These are phyloP conservation scores for Drosophila longiperda DNA, from an alignment of 2,888 invertebrate species.

Conservation along the genomic window DNA sequence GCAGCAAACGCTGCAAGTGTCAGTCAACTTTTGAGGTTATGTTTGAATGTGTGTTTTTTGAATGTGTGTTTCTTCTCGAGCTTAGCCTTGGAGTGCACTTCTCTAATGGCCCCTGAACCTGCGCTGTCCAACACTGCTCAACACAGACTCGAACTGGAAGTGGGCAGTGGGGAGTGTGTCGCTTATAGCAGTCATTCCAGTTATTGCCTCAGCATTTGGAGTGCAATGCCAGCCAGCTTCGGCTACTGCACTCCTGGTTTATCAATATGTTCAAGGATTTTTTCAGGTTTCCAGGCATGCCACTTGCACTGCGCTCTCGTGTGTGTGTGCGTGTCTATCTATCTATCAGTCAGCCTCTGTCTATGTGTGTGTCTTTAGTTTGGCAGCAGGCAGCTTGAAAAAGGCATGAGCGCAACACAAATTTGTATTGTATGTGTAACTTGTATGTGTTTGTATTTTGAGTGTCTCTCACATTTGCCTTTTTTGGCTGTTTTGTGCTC, in stretches of 20 bases:
- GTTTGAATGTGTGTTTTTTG: background rate
- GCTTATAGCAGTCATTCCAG: slow-evolving; percentile 59
- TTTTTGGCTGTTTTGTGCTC: slow-evolving; percentile 51
- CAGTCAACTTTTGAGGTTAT: slow-evolving; percentile 29
- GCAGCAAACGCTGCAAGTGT: slow-evolving; percentile 12
- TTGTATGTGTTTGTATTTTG: slow-evolving; percentile 3
- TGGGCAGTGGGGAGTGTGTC: background rate
- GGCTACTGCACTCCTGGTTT: slow-evolving; percentile 81
- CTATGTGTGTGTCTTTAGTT: slow-evolving; percentile 13
- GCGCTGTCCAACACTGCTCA: slow-evolving; percentile 6
- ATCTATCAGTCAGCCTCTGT: background rate
- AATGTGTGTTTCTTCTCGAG: background rate
- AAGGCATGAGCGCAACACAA: slow-evolving; percentile 39
- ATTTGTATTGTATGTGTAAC: slow-evolving; percentile 1
- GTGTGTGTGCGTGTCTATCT: slow-evolving; percentile 4
- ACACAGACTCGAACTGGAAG: background rate
- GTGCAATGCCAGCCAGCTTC: slow-evolving; percentile 57
- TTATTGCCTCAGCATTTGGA: slow-evolving; percentile 53
- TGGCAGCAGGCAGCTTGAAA: slow-evolving; percentile 39
- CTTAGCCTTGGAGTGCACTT: slow-evolving; percentile 49
- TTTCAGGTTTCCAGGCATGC: slow-evolving; percentile 64
- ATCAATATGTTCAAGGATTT: slow-evolving; percentile 83
- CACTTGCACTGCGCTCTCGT: background rate
- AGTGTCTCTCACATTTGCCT: slow-evolving; percentile 19
- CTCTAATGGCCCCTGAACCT: slow-evolving; percentile 46